Evolutionary conservation across 2,888 invertebrate genomes (phyloP).

Genomic region (Brachyopa scutellaris): DNA sequence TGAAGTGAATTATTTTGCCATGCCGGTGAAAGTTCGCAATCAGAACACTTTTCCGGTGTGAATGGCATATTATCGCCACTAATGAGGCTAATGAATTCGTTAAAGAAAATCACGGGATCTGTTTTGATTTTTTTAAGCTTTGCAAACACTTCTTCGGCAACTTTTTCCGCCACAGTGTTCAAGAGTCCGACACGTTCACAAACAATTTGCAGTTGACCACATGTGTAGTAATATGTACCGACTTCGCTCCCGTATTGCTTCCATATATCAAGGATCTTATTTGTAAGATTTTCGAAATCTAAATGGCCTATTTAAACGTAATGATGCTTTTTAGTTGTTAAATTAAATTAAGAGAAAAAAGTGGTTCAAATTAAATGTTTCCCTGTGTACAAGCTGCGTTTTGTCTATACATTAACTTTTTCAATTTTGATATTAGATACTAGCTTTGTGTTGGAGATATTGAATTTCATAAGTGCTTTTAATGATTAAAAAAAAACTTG

Average conservation of each 20-base stretch:
- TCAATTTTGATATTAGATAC: conserved; percentile 45
- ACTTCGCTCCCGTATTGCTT: conserved; percentile 81
- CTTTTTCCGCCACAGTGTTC: conserved; percentile 85
- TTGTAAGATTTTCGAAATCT: conserved; percentile 82
- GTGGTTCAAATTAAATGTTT: conserved; percentile 31
- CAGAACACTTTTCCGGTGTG: conserved; percentile 36
- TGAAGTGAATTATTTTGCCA: conserved; percentile 46
- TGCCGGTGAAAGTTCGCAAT: conserved; percentile 40
- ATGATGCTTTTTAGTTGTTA: conserved; percentile 61
- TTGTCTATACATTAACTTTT: conserved; percentile 34
- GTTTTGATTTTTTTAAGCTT: conserved; percentile 84
- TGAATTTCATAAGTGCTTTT: conserved; percentile 17
- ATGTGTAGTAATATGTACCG: conserved; percentile 83
- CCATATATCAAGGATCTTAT: conserved; percentile 86
- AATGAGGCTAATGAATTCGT: conserved; percentile 86
- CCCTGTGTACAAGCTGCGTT: conserved; percentile 43
- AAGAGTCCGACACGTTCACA: conserved; percentile 86
- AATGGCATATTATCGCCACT: conserved; percentile 81
- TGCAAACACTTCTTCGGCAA: conserved; percentile 85
- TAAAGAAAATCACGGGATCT: conserved; percentile 86
- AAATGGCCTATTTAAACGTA: conserved; percentile 75
- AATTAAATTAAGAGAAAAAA: conserved; percentile 33
- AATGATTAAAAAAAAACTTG: no score
- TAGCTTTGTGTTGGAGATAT: conserved; percentile 48
- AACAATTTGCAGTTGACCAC: conserved; percentile 85